Evolutionary conservation across 2,113 vertebrate species (phyloP).

Genomic region (Podarcis cretensis): DNA sequence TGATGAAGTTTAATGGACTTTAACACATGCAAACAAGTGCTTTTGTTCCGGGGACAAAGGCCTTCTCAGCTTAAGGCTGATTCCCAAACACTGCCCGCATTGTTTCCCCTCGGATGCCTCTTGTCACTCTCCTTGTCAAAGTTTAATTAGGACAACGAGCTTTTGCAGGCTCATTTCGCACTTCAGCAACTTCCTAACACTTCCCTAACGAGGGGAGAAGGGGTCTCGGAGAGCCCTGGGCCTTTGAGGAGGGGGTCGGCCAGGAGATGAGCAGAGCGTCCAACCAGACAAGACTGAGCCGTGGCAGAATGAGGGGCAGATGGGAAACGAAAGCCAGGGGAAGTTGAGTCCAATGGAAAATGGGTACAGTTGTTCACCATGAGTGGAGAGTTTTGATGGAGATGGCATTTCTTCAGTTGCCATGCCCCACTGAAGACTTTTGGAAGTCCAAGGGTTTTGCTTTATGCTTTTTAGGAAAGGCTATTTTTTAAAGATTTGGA

Average conservation of each 20-base stretch:
- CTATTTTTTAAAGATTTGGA: too few relatives aligned
- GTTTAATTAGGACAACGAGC: conserved; percentile 95
- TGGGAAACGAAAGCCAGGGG: background rate
- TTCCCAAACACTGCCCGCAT: conserved; percentile 84
- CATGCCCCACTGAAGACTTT: too few relatives aligned
- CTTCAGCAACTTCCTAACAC: conserved; percentile 94
- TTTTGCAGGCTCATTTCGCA: conserved; percentile 91
- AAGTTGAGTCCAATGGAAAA: background rate
- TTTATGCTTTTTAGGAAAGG: background rate
- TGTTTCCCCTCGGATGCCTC: conserved; percentile 90
- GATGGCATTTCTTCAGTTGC: background rate
- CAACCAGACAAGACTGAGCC: background rate
- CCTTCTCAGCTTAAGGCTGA: conserved; percentile 75
- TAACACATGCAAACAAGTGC: conserved; percentile 90
- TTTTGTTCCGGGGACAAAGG: conserved; percentile 92
- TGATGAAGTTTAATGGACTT: conserved; percentile 85
- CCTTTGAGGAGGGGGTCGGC: conserved; percentile 16
- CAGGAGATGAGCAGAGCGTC: background rate
- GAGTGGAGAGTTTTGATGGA: too few relatives aligned
- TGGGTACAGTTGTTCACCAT: background rate
- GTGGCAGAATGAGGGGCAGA: background rate
- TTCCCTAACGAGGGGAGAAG: conserved; percentile 84
- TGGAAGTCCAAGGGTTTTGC: background rate
- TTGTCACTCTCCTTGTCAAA: conserved; percentile 92
- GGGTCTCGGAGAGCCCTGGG: conserved; percentile 29